Evolutionary conservation across 1,140 invertebrate species (phyloP).

Genomic region (Ridgeia piscesae): DNA sequence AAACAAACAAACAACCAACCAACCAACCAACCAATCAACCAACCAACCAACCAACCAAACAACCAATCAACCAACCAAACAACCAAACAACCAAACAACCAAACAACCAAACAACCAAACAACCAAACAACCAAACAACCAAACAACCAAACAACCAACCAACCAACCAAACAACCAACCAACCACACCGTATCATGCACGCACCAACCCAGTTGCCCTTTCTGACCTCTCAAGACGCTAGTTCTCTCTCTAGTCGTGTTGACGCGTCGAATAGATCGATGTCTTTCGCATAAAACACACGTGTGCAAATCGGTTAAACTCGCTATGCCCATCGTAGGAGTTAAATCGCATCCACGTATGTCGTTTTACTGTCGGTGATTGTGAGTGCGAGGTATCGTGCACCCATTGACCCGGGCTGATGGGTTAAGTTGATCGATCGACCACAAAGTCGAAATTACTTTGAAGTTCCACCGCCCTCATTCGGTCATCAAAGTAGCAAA

Average conservation of each 20-base stretch:
- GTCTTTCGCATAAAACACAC: not conserved
- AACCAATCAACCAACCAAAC: too few species aligned
- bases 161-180: not conserved
- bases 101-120: not conserved
- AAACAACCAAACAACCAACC: not conserved
- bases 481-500: too few species aligned
- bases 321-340: not conserved
- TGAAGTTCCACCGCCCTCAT: not conserved
- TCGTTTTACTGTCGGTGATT: not conserved
- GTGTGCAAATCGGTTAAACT: not conserved
- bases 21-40: not conserved
- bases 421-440: not conserved
- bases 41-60: too few species aligned
- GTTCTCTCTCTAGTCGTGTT: not conserved
- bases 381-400: not conserved
- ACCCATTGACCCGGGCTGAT: not conserved
- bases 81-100: too few species aligned
- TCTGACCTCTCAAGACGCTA: not conserved
- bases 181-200: not conserved
- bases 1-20: too few species aligned
- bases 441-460: not conserved
- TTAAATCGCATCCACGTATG: not conserved
- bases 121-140: not conserved
- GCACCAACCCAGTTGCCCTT: not conserved
- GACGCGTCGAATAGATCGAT: not conserved